Conservation (phyloP, 2,113 vertebrate genomes). For the Motacilla tschutschensis region DNA sequence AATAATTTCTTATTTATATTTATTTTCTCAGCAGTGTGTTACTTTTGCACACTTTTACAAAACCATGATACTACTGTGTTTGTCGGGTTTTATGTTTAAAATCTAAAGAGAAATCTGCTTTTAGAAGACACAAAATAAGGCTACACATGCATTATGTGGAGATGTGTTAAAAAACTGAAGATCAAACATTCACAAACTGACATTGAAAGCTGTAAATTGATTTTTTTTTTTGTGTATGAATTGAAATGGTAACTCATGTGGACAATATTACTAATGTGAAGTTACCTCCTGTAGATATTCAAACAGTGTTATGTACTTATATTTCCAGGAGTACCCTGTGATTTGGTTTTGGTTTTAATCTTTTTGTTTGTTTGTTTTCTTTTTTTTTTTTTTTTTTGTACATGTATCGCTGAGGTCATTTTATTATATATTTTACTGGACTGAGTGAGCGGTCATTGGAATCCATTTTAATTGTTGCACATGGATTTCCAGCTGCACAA, state of each 20-base stretch:
- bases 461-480: constrained; percentile 79
- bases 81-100: constrained; percentile 55
- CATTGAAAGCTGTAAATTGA: constrained; percentile 60
- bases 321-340: constrained; percentile 76
- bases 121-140: constrained; percentile 49
- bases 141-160: constrained; percentile 36
- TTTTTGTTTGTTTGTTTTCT: neutral
- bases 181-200: constrained; percentile 68
- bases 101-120: constrained; percentile 53
- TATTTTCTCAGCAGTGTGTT: constrained; percentile 71
- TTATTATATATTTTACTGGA: constrained; percentile 79
- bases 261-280: constrained; percentile 64
- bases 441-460: constrained; percentile 75
- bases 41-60: constrained; percentile 70
- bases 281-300: constrained; percentile 78
- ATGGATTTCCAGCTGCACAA: constrained; percentile 78
- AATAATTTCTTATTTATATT: constrained; percentile 60
- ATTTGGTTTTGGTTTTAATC: constrained; percentile 20
- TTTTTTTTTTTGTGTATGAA: constrained; percentile 61
- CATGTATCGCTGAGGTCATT: constrained; percentile 67
- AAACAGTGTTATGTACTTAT: constrained; percentile 79
- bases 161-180: constrained; percentile 52
- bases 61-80: constrained; percentile 74
- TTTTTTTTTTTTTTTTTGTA: constrained; percentile 56
- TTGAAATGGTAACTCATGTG: constrained; percentile 68